These are phyloP conservation scores for Drosophila mulleri DNA, from an alignment of 2,888 invertebrate genomes.

Conservation along the genomic window DNA sequence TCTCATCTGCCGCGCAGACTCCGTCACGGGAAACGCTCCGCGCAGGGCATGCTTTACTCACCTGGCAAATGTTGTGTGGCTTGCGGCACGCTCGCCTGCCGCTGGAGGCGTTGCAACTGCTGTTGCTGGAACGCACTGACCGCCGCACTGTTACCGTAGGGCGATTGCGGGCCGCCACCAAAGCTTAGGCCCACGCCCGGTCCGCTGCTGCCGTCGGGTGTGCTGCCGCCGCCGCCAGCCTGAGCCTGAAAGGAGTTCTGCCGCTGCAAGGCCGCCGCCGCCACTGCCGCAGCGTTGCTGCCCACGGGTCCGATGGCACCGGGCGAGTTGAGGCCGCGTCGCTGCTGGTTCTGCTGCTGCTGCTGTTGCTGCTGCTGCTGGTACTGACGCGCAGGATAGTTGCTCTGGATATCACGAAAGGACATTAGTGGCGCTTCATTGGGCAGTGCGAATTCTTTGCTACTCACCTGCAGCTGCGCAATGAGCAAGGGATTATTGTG, in stretches of 20 bases:
- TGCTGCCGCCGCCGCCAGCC: slow-evolving; percentile 49
- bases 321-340: slow-evolving; percentile 84
- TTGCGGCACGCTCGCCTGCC: slow-evolving; percentile 84
- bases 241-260: slow-evolving; percentile 84
- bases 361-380: slow-evolving; percentile 27
- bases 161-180: slow-evolving; percentile 76
- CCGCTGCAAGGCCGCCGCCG: slow-evolving; percentile 76
- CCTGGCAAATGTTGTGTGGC: slow-evolving; percentile 85
- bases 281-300: slow-evolving; percentile 13
- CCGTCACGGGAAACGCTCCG: neutral
- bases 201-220: slow-evolving; percentile 61
- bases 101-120: slow-evolving; percentile 84
- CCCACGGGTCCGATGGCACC: slow-evolving; percentile 71
- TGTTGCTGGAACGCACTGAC: slow-evolving; percentile 83
- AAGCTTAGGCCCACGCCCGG: slow-evolving; percentile 36
- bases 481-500: slow-evolving; percentile 96
- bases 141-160: slow-evolving; percentile 66
- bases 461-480: slow-evolving; percentile 91
- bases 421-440: slow-evolving; percentile 42
- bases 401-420: slow-evolving; percentile 52
- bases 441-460: slow-evolving; percentile 16
- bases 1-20: slow-evolving; percentile 1
- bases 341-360: slow-evolving; percentile 81
- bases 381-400: slow-evolving; percentile 83
- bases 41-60: slow-evolving; percentile 51